Percentiles rank a stretch among this genome's conserved stretches.
These are phyloP conservation scores for Smutsia temminckii DNA, from an alignment of 2,797 vertebrate species.

Conservation along the genomic window DNA sequence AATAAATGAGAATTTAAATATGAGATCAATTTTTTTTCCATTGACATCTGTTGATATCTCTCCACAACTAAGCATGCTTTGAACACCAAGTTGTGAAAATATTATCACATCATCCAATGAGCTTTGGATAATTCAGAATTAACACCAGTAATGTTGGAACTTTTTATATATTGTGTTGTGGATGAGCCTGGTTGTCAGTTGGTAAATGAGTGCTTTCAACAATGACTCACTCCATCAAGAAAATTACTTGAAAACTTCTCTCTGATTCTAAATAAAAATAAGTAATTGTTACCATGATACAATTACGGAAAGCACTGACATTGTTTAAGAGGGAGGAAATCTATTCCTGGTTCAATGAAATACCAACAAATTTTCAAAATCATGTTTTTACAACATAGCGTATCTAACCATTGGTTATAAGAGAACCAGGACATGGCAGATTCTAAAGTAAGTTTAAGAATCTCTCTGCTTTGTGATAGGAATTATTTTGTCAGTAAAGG, in stretches of 20 bases:
- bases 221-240: background rate
- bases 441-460: background rate
- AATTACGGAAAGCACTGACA: background rate
- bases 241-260: background rate
- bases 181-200: background rate
- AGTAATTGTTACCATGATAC: background rate
- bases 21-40: background rate
- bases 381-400: background rate
- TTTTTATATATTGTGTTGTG: background rate
- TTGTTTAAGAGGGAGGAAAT: background rate
- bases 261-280: background rate
- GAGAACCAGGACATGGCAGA: background rate
- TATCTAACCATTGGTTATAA: background rate
- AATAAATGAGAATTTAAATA: background rate
- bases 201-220: background rate
- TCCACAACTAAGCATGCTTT: background rate
- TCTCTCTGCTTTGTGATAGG: background rate
- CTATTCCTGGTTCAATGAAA: background rate
- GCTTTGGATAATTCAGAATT: background rate
- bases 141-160: background rate
- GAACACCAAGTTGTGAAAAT: background rate
- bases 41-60: background rate
- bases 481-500: constrained; percentile 15
- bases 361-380: background rate
- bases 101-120: background rate